These are phyloP conservation scores for Caiman crocodilus DNA, from an alignment of 2,797 vertebrate genomes.

Conservation along the genomic window DNA sequence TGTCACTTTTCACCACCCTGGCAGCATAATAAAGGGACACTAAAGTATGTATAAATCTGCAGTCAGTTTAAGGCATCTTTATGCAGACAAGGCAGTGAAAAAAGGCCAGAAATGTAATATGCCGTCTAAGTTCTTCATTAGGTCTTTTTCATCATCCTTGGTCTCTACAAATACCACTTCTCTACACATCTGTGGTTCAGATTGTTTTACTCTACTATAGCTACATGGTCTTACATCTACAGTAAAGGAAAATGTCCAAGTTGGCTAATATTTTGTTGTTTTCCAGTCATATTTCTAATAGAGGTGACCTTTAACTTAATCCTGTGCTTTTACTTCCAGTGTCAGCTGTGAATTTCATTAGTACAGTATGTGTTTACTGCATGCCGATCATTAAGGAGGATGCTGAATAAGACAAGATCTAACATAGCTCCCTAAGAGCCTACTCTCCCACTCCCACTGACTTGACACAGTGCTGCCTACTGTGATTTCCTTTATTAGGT, in stretches of 20 bases:
- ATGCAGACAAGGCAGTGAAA: no score
- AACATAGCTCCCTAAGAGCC: not conserved
- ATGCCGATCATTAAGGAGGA: not conserved
- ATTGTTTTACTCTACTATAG: not conserved
- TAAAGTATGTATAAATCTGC: no score
- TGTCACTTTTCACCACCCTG: no score
- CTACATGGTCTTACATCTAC: not conserved
- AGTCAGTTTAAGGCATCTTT: no score
- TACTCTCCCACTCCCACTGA: not conserved
- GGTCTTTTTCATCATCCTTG: no score
- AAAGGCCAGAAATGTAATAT: no score
- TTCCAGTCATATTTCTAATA: not conserved
- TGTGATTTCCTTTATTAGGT: slow-evolving; percentile 1
- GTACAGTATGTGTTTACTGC: not conserved
- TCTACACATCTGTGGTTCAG: not conserved
- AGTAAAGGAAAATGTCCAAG: no score
- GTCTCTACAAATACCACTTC: not conserved
- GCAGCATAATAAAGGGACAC: no score
- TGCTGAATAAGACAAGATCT: slow-evolving; percentile 4
- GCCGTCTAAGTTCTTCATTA: not conserved
- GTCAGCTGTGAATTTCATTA: not conserved
- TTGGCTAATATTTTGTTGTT: not conserved
- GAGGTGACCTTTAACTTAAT: slow-evolving; percentile 24
- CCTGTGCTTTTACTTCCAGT: not conserved
- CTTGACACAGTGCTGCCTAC: slow-evolving; percentile 8